Evolutionary conservation across 1,140 invertebrate species (phyloP), one percentile per base, ranked within the genome.

Genomic region (Brachionus manjavacas): DNA sequence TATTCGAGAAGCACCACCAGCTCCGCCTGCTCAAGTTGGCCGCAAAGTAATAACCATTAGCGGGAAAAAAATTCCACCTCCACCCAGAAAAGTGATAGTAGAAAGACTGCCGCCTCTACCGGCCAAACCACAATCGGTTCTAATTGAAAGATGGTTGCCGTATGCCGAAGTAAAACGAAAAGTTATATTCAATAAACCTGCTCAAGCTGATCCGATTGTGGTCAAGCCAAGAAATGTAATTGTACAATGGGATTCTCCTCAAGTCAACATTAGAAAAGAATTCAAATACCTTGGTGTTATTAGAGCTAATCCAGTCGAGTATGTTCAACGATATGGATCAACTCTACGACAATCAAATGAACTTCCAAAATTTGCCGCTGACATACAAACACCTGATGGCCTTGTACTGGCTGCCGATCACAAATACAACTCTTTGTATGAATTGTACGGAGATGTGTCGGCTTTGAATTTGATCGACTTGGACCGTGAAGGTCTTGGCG

Each of bases 241-340:
- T 43, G 55, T 80, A 11, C 78, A 80, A 64, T 80, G 78, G 78
- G 49, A 55, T 20, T 52, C 49, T 20, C 20, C 78, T 35, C 49
- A 80, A 80, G 49, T 41, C 4, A 49, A 49, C n/a, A 41, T 80
- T 35, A 28, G 23, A 14, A 80, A 80, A 43, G 78, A 80, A 80
- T 55, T 80, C 20, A 28, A 41, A n/a, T 60, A 80, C 25, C 31
- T 80, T 12, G 78, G 78, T 64, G 23, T 80, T 39, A 41, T 64
- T 31, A 80, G 39, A 64, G 78, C 55, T 16, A 41, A 80, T 64
- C 78, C 78, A 60, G 31, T 60, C 11, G 31, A 23, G 12, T 80
- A 80, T 39, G 31, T 80, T 0, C 78, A 80, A 80, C 4, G 55
- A 80, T 80, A 80, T 80, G 74, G 74, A 78, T 46, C 74, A 9